Evolutionary conservation across 2,797 vertebrate genomes (phyloP).

Genomic region (Coreius guichenoti): DNA sequence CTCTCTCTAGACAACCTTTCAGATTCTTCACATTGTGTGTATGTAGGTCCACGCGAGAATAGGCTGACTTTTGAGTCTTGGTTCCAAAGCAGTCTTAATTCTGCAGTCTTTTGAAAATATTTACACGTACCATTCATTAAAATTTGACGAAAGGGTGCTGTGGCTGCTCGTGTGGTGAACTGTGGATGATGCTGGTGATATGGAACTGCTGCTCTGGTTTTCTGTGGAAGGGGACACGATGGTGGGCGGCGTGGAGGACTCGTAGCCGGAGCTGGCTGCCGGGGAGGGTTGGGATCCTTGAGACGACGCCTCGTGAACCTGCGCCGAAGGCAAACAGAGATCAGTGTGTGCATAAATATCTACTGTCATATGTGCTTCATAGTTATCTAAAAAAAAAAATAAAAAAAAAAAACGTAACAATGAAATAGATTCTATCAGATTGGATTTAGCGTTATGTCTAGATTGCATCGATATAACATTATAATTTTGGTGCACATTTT

Average conservation of each 20-base stretch:
- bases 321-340: slow-evolving; percentile 60
- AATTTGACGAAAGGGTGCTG: slow-evolving; percentile 99
- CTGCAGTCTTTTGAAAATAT: slow-evolving; percentile 89
- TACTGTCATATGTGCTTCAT: background rate
- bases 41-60: slow-evolving; percentile 83
- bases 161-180: slow-evolving; percentile 97
- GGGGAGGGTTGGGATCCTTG: slow-evolving; percentile 95
- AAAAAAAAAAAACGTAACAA: too few species aligned
- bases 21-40: slow-evolving; percentile 63
- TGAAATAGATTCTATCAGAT: background rate
- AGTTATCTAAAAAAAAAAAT: background rate
- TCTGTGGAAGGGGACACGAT: slow-evolving; percentile 98
- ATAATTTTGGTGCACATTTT: background rate
- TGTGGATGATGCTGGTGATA: slow-evolving; percentile 95
- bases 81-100: slow-evolving; percentile 84
- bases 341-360: background rate
- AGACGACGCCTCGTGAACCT: slow-evolving; percentile 96
- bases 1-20: slow-evolving; percentile 72
- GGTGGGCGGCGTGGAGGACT: slow-evolving; percentile 97
- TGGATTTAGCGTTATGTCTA: background rate
- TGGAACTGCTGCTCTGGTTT: slow-evolving; percentile 96
- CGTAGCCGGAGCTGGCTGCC: slow-evolving; percentile 97
- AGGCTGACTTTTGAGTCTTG: slow-evolving; percentile 81
- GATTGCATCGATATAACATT: background rate
- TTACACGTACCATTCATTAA: slow-evolving; percentile 99